A percentile compares a stretch with the other conserved stretches of the same genome.
Evolutionary conservation across 2,797 vertebrate genomes (phyloP).

Genomic region (Tapirus indicus): DNA sequence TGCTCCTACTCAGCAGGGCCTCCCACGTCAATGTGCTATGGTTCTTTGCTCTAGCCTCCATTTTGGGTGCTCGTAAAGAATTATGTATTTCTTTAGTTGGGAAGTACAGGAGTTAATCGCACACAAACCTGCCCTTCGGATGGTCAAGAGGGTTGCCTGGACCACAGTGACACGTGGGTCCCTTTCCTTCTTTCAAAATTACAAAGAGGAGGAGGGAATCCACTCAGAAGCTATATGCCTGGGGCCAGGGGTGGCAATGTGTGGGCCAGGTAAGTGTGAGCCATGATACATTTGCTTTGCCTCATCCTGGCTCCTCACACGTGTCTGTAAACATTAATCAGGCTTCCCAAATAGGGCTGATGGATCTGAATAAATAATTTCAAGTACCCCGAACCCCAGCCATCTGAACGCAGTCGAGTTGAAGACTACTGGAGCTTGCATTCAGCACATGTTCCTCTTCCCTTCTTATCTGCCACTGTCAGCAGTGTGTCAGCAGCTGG

Average conservation of each 20-base stretch:
- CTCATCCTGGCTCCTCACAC: background rate
- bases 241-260: background rate
- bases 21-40: background rate
- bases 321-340: slow-evolving; percentile 17
- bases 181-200: background rate
- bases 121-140: background rate
- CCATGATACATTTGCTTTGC: background rate
- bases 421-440: background rate
- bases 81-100: background rate
- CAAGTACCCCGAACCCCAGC: background rate
- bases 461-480: slow-evolving; percentile 55
- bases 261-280: background rate
- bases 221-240: background rate
- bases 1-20: too few species aligned
- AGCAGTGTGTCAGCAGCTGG: slow-evolving; percentile 60
- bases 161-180: background rate
- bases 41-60: background rate
- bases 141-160: background rate
- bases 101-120: background rate
- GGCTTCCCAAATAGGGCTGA: background rate
- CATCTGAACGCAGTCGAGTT: background rate
- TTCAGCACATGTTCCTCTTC: background rate
- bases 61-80: background rate
- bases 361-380: slow-evolving; percentile 59
- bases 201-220: background rate